A percentile compares a stretch with the other conserved stretches of the same genome.
Conservation (phyloP, 2,797 vertebrate genomes). For the Parambassis ranga region DNA sequence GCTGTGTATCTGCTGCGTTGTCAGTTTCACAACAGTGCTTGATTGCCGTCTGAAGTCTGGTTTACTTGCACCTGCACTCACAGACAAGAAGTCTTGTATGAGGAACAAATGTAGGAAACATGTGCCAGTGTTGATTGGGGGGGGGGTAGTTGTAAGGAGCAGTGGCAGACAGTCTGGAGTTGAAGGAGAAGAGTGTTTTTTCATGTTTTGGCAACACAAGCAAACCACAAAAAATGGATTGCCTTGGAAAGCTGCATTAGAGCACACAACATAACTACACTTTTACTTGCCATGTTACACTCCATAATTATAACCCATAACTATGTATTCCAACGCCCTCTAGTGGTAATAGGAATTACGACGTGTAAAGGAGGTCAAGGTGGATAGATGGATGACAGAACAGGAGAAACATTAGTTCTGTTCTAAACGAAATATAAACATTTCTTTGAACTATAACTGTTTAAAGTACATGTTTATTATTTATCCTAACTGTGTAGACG, state of each 20-base stretch:
- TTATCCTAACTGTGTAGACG: too few species aligned
- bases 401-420: too few species aligned
- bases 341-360: too few species aligned
- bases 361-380: too few species aligned
- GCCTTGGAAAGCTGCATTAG: neutral
- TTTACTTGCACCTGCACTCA: constrained; percentile 54
- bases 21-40: constrained; percentile 55
- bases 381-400: too few species aligned
- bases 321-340: too few species aligned
- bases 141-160: constrained; percentile 35
- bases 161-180: constrained; percentile 16
- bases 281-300: too few species aligned
- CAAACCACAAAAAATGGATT: constrained; percentile 17
- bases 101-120: constrained; percentile 27
- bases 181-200: neutral
- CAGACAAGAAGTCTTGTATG: constrained; percentile 43
- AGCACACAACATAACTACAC: too few species aligned
- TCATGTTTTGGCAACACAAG: constrained; percentile 11
- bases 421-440: too few species aligned
- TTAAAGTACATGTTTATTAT: too few species aligned
- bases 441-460: too few species aligned
- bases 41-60: constrained; percentile 61
- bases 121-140: constrained; percentile 45
- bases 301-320: too few species aligned
- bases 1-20: constrained; percentile 47